Percentiles rank a stretch among this genome's conserved stretches.
Conservation (phyloP, 2,113 vertebrate genomes). For the Microtus oregoni region DNA sequence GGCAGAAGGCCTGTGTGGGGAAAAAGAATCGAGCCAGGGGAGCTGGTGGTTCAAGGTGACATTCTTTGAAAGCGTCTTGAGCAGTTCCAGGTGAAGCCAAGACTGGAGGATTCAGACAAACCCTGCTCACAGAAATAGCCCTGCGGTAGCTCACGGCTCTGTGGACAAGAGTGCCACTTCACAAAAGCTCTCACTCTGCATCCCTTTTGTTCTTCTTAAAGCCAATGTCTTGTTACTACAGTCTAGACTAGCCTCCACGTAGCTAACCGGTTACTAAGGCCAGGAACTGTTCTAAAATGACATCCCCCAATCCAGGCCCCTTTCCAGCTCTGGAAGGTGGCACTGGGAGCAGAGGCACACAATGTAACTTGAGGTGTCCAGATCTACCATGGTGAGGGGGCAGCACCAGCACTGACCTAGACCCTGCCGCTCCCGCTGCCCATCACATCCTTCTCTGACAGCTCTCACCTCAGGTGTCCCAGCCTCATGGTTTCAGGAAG, state of each 20-base stretch:
- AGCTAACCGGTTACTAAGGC: neutral
- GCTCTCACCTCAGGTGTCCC: neutral
- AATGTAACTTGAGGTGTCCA: neutral
- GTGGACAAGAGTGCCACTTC: neutral
- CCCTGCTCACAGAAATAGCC: neutral
- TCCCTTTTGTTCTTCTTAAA: neutral
- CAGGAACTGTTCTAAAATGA: fast-evolving
- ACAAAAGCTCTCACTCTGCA: neutral
- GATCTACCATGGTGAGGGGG: neutral
- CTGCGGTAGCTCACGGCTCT: neutral
- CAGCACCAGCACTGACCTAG: neutral
- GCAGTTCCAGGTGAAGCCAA: neutral
- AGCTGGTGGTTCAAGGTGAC: neutral
- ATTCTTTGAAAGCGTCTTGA: neutral
- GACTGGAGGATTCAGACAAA: neutral
- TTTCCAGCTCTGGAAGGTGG: neutral
- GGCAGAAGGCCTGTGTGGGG: neutral
- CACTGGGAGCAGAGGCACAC: neutral
- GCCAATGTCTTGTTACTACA: neutral
- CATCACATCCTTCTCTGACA: neutral
- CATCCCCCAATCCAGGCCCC: neutral
- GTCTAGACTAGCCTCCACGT: neutral
- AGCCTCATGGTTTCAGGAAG: neutral
- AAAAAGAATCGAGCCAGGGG: neutral
- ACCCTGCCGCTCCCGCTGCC: too few species aligned